Conservation (phyloP, 2,797 vertebrate species). For the Tapirus indicus region DNA sequence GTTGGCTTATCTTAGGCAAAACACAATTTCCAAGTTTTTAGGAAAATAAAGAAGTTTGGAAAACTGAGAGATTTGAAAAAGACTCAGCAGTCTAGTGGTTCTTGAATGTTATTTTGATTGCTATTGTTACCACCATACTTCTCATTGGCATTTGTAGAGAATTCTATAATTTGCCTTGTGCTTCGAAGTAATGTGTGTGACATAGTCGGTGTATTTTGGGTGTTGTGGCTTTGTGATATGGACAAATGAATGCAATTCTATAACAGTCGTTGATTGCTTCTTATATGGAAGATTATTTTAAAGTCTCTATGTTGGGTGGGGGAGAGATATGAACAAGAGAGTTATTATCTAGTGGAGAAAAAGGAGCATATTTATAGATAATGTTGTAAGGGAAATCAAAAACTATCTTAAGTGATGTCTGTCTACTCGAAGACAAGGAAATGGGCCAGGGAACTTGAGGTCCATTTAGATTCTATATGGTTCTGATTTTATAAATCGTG, state of each 20-base stretch:
- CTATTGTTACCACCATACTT: neutral
- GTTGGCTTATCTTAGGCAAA: slow-evolving; percentile 69
- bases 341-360: neutral
- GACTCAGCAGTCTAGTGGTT: slow-evolving; percentile 3
- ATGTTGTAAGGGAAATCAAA: neutral
- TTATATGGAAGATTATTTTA: neutral
- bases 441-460: neutral
- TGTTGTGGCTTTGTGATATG: neutral
- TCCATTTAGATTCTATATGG: neutral
- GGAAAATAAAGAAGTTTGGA: slow-evolving; percentile 61
- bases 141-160: neutral
- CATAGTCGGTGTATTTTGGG: neutral
- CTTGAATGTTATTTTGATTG: slow-evolving; percentile 45
- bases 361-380: neutral
- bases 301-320: neutral
- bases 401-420: neutral
- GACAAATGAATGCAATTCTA: slow-evolving; percentile 48
- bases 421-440: neutral
- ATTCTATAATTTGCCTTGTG: neutral
- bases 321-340: neutral
- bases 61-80: slow-evolving; percentile 51
- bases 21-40: slow-evolving; percentile 66
- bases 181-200: neutral
- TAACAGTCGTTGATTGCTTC: neutral
- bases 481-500: neutral